phyloP scores from a whole-genome alignment of 2,888 invertebrate genomes.

The Spodoptera exigua region DNA sequence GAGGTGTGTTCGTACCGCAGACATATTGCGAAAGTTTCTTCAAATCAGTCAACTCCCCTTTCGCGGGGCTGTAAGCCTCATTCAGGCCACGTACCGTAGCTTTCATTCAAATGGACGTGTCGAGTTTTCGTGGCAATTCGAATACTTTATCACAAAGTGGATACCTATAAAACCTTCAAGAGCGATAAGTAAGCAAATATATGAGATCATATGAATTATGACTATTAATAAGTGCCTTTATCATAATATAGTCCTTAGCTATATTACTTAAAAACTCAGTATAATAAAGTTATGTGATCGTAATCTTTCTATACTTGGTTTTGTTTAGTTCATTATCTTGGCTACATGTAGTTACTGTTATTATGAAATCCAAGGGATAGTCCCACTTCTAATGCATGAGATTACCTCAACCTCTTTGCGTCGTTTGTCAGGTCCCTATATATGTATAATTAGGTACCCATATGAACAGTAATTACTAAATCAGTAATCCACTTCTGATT shows the following conservation, averaged over 20 bases:
- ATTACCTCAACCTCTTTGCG: no score
- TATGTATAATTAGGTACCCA: no score
- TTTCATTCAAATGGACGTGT: slow-evolving; percentile 73
- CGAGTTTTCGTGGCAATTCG: slow-evolving; percentile 65
- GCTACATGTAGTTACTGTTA: no score
- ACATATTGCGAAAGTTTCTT: slow-evolving; percentile 50
- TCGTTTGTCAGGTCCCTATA: no score
- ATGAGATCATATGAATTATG: slow-evolving; percentile 26
- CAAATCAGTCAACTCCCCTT: slow-evolving; percentile 60
- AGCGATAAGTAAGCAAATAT: slow-evolving; percentile 53
- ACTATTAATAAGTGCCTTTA: no score
- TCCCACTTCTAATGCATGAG: no score
- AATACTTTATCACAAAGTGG: slow-evolving; percentile 70
- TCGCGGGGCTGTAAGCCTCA: slow-evolving; percentile 49
- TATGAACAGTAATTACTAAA: background rate
- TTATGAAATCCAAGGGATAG: no score
- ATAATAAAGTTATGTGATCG: background rate
- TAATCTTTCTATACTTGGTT: background rate
- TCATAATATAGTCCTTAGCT: no score
- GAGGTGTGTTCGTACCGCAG: slow-evolving; percentile 30
- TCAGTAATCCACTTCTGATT: slow-evolving; percentile 24
- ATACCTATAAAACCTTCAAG: slow-evolving; percentile 58
- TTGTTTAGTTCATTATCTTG: no score
- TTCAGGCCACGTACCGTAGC: slow-evolving; percentile 69
- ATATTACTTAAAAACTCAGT: background rate